phyloP scores from a whole-genome alignment of 2,888 invertebrate species.

The Esperia sulphurella region DNA sequence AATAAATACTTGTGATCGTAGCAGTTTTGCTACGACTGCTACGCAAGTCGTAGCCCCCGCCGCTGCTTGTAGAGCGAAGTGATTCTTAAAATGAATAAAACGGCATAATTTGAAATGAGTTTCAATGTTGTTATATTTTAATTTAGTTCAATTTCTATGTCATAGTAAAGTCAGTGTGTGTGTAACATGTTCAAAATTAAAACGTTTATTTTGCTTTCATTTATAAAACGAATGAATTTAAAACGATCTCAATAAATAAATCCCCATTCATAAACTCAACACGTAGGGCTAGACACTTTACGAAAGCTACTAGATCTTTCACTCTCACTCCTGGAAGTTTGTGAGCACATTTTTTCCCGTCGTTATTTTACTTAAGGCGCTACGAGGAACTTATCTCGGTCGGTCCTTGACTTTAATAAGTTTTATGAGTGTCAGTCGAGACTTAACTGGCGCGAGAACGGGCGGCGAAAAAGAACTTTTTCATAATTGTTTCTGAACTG shows the following conservation, averaged over 20 bases:
- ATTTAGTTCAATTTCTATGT: no score
- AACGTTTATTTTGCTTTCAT: no score
- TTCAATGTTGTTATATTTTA: no score
- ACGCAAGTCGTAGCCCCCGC: no score
- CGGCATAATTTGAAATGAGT: no score
- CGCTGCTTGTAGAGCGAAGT: no score
- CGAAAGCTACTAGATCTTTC: constrained; percentile 44
- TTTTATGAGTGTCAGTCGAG: constrained; percentile 77
- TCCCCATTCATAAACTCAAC: constrained; percentile 54
- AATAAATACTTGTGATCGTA: no score
- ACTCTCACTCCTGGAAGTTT: constrained; percentile 68
- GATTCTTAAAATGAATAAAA: no score
- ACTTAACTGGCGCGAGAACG: constrained; percentile 74
- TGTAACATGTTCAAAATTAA: no score
- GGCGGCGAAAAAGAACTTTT: constrained; percentile 71
- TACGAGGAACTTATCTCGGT: constrained; percentile 74
- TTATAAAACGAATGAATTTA: no score
- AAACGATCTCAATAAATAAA: constrained; percentile 36
- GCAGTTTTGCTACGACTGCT: no score
- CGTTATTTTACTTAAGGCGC: constrained; percentile 78
- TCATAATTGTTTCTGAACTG: constrained; percentile 75
- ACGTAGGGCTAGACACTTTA: constrained; percentile 42
- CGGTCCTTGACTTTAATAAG: constrained; percentile 80
- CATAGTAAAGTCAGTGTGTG: neutral
- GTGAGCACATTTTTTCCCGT: constrained; percentile 66